Base-by-base conservation (phyloP, 2,888 invertebrate species). In the Melieria crassipennis region DNA sequence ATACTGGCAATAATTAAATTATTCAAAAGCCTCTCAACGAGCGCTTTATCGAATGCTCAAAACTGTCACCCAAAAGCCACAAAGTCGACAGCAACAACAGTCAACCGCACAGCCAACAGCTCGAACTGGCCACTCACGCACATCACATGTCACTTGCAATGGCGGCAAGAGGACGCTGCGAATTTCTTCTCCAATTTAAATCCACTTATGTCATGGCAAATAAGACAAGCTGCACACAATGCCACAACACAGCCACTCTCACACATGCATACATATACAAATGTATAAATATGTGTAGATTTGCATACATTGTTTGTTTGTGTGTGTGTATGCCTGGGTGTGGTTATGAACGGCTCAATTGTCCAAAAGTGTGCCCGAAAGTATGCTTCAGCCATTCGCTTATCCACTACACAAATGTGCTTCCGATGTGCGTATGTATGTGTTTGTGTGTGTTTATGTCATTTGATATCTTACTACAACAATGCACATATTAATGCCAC, bases 341-440 rank as follows among this genome's bases (percentile, higher is more conserved):
- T 30, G 30, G 30, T 2, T 30, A 30, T 30, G 30, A 30, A 60
- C 67, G 57, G 61, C 61, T 67, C 57, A 67, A 67, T 67, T 67
- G 67, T 50, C 67, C 67, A 67, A 43, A 47, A 57, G 66, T 50
- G 58, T 48, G 43, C 42, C 66, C 66, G 48, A 66, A 66, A 66
- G 66, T 58, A 42, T 58, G 57, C 67, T 61, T 52, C 52, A 61
- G 30, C 30, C 43, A 61, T 60, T 67, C 60, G 67, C 50, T 52
- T 67, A 61, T 61, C 60, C 52, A 45, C 60, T 67, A 30, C 56
- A 56, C 56, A 56, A 7, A 1, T 56, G 16, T 30, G 30, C 30
- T 30, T 30, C 30, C 2, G 56, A 5, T 56, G 56, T 56, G 10
- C 30, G 5, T 58, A 0, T 58, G 58, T 61, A 43, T 60, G 48